Percentiles rank a stretch among this genome's conserved stretches.
phyloP scores from a whole-genome alignment of 2,113 vertebrate genomes.

The Mixornis gularis region DNA sequence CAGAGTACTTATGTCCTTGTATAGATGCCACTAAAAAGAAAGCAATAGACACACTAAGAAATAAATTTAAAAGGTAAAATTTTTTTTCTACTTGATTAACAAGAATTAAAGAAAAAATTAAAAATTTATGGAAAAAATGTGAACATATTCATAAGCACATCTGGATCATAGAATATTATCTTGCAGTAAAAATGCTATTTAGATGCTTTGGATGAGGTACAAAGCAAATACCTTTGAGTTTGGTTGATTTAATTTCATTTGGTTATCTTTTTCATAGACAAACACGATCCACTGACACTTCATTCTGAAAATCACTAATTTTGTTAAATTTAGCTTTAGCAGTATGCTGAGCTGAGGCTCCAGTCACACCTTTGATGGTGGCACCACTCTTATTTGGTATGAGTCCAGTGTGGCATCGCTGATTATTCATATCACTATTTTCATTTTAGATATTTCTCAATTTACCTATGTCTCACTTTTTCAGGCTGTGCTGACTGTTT shows the following conservation, averaged over 20 bases:
- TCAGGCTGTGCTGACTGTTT: background rate
- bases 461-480: background rate
- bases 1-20: background rate
- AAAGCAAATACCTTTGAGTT: background rate
- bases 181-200: background rate
- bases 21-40: background rate
- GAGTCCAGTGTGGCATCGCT: background rate
- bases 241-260: background rate
- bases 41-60: background rate
- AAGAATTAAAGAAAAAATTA: background rate
- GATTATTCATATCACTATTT: background rate
- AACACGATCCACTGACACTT: background rate
- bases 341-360: background rate
- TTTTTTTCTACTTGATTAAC: background rate
- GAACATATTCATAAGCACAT: background rate
- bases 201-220: background rate
- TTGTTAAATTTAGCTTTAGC: background rate
- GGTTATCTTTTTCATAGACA: background rate
- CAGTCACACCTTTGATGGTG: background rate
- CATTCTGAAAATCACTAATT: background rate
- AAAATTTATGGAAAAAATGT: background rate
- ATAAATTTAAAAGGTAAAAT: background rate
- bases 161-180: background rate
- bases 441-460: background rate
- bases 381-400: background rate